Conservation (phyloP, 2,888 invertebrate genomes). For the Serrognathus titanus region DNA sequence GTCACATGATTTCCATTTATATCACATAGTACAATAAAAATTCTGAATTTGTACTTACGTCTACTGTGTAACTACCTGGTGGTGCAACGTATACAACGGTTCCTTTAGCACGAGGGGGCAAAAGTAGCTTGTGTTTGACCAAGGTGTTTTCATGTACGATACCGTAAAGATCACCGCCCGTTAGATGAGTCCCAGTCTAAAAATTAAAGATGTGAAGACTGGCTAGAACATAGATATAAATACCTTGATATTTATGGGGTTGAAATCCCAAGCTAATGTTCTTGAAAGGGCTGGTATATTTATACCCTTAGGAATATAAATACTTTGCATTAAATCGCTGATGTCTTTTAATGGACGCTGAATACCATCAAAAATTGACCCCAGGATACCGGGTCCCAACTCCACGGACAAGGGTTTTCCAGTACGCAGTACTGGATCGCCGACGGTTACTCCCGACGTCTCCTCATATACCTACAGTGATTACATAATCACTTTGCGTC, state of each 20-base stretch:
- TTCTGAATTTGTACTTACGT: slow-evolving; percentile 58
- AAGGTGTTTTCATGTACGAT: slow-evolving; percentile 95
- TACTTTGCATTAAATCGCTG: slow-evolving; percentile 86
- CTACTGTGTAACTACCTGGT: slow-evolving; percentile 88
- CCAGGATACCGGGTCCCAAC: slow-evolving; percentile 97
- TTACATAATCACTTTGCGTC: not conserved
- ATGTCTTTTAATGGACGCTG: slow-evolving; percentile 98
- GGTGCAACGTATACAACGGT: slow-evolving; percentile 95
- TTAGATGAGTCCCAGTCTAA: slow-evolving; percentile 94
- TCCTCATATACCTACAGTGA: slow-evolving; percentile 77
- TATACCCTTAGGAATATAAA: slow-evolving; percentile 99
- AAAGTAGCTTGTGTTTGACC: slow-evolving; percentile 94
- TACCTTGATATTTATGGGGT: slow-evolving; percentile 77
- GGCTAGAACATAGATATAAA: not conserved
- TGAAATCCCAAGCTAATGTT: slow-evolving; percentile 86
- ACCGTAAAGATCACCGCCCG: slow-evolving; percentile 96
- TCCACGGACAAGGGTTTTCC: slow-evolving; percentile 99
- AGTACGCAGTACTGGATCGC: slow-evolving; percentile 96
- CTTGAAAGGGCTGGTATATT: slow-evolving; percentile 90
- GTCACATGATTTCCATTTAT: not conserved
- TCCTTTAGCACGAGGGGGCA: slow-evolving; percentile 93
- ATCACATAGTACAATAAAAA: not conserved
- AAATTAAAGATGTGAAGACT: slow-evolving; percentile 25
- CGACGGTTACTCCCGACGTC: slow-evolving; percentile 98
- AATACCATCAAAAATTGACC: slow-evolving; percentile 99